Evolutionary conservation across 2,113 vertebrate species (phyloP), one percentile per base, ranked within the genome.

Genomic region (Elachura formosa): DNA sequence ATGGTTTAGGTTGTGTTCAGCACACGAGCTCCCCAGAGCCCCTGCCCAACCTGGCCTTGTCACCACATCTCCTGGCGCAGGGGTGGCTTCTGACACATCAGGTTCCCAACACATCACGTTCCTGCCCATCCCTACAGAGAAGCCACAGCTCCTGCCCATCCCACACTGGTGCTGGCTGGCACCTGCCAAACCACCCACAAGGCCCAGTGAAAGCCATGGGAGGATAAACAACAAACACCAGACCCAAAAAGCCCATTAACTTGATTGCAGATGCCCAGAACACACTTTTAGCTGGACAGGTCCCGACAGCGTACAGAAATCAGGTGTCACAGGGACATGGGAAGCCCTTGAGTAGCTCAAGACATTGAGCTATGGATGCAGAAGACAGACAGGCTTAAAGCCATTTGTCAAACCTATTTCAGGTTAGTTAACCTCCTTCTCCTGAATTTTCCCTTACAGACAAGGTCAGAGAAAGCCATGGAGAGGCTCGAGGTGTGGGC

Each of bases 261-360:
- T 78, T 38, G 11, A 25, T 23, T 67, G 51, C 48, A 58, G 15
- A 5, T 33, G 14, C 29, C 21, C 34, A 38, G 48, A 0, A 7
- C 11, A 56, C 31, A 40, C 19, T 56, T 78, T 33, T 26, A 58
- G 56, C 28, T 4, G 10, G 81, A 55, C 14, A n/a, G 41, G 20
- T 54, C 46, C 20, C 1, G 7, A 25, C 26, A 46, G 23, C 3
- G 9, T n/a, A 33, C 45, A 40, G 59, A 59, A 86, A 86, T 13
- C 0, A 1, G 38, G 29, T n/a, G 22, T 64, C 52, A 33, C 1
- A 1, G 31, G 38, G n/a, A 64, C 1, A 2, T 2, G 0, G 1
- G 24, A 33, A 78, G 22, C 4, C 26, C 22, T 55, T 5, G 33
- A 38, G 52, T 11, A 75, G 43, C 3, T 2, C 22, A 49, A 81